Evolutionary conservation across 1,140 invertebrate species (phyloP).

Genomic region (Drosophila saltans): DNA sequence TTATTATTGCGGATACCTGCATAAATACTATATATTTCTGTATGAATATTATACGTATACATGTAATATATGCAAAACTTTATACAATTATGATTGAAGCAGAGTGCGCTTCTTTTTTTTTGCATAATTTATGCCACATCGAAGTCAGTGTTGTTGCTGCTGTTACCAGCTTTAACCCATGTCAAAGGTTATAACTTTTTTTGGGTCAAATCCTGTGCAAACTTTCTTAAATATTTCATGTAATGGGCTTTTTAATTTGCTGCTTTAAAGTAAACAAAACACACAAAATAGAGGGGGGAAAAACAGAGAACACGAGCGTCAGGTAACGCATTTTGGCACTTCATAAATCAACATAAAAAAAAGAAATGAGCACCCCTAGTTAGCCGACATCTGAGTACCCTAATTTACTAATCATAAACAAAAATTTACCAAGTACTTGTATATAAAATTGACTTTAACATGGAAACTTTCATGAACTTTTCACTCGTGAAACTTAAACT

Average conservation of each 20-base stretch:
- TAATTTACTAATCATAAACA: background rate
- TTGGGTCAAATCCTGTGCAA: conserved; percentile 46
- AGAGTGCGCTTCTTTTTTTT: background rate
- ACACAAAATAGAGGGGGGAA: background rate
- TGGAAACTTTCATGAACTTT: background rate
- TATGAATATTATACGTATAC: background rate
- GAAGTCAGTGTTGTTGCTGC: background rate
- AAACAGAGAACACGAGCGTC: background rate
- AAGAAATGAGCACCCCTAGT: background rate
- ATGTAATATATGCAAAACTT: conserved; percentile 23
- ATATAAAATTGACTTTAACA: background rate
- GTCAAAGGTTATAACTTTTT: conserved; percentile 24
- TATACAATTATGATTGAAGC: conserved; percentile 39
- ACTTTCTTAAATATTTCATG: conserved; percentile 69
- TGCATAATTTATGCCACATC: conserved; percentile 58
- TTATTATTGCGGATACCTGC: background rate
- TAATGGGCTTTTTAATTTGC: conserved; percentile 67
- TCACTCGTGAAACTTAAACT: background rate
- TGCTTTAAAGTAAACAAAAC: conserved; percentile 50
- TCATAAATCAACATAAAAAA: conserved; percentile 56
- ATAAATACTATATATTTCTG: conserved; percentile 1
- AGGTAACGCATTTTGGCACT: conserved; percentile 53
- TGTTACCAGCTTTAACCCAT: background rate
- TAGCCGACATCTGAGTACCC: conserved; percentile 33
- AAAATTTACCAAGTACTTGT: background rate